Evolutionary conservation across 2,113 vertebrate genomes (phyloP).

Genomic region (Podarcis raffonei): DNA sequence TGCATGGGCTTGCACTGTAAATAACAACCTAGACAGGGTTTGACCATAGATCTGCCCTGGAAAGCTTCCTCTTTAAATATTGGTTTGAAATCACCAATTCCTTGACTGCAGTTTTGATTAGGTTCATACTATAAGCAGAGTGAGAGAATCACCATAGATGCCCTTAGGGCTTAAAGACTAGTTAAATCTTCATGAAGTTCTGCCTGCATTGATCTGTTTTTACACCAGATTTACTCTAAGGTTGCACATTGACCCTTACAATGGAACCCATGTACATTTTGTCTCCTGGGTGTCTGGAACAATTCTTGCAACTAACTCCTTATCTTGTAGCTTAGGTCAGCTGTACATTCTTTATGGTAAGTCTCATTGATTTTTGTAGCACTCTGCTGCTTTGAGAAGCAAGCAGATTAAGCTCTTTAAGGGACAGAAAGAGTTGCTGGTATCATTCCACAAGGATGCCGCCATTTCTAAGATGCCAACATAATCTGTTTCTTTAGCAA

Average conservation of each 20-base stretch:
- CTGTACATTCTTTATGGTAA: background rate
- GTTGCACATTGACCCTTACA: background rate
- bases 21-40: background rate
- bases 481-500: slow-evolving; percentile 38
- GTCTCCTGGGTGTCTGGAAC: background rate
- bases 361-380: slow-evolving; percentile 6
- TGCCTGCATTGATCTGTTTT: background rate
- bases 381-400: slow-evolving; percentile 26
- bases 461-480: slow-evolving; percentile 17
- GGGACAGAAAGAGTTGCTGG: slow-evolving; percentile 2
- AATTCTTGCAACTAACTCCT: background rate
- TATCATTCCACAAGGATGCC: slow-evolving; percentile 25
- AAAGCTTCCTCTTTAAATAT: background rate
- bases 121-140: background rate
- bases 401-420: slow-evolving; percentile 46
- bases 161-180: background rate
- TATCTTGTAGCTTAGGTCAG: slow-evolving; percentile 9
- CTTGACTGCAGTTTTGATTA: background rate
- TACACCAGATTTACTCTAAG: background rate
- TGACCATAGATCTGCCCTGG: background rate
- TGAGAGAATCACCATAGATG: background rate
- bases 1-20: background rate
- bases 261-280: background rate
- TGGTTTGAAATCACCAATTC: background rate
- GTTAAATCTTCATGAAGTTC: background rate